These are phyloP conservation scores for Pemphigus obesinymphae DNA, from an alignment of 1,140 invertebrate genomes.

Conservation along the genomic window DNA sequence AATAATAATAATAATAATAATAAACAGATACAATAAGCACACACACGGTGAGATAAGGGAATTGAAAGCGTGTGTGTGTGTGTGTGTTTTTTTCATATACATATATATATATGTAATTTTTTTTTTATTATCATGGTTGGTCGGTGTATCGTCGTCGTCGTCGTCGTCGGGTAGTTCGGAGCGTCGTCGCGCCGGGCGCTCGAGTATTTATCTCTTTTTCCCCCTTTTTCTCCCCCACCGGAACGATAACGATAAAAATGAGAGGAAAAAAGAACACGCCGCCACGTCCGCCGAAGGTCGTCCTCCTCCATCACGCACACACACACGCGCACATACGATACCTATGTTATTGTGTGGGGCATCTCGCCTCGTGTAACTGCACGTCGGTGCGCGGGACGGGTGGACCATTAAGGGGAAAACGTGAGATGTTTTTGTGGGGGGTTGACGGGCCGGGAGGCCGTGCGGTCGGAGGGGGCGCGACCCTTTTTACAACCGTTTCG, in stretches of 20 bases:
- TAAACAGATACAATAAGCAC: background rate
- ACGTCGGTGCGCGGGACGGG: no score
- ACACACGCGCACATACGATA: background rate
- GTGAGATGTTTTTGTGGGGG: no score
- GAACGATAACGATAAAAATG: constrained; percentile 15
- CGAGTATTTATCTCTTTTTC: constrained; percentile 22
- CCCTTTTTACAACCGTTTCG: no score
- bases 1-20: background rate
- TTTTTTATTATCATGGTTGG: background rate
- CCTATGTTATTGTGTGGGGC: no score
- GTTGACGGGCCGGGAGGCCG: no score
- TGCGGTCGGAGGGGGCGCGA: no score
- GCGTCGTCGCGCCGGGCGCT: constrained; percentile 8
- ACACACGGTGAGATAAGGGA: background rate
- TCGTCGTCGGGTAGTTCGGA: background rate
- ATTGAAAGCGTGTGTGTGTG: no score
- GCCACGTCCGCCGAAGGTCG: background rate
- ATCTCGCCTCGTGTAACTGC: no score
- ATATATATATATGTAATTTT: no score
- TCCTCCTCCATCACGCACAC: background rate
- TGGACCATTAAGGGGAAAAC: no score
- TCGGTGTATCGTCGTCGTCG: background rate
- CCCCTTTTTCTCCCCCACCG: background rate
- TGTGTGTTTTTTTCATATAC: no score
- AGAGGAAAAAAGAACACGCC: background rate